A percentile compares a stretch with the other conserved stretches of the same genome.
These are phyloP conservation scores for Macaria notata DNA, from an alignment of 2,888 invertebrate genomes.

Conservation along the genomic window DNA sequence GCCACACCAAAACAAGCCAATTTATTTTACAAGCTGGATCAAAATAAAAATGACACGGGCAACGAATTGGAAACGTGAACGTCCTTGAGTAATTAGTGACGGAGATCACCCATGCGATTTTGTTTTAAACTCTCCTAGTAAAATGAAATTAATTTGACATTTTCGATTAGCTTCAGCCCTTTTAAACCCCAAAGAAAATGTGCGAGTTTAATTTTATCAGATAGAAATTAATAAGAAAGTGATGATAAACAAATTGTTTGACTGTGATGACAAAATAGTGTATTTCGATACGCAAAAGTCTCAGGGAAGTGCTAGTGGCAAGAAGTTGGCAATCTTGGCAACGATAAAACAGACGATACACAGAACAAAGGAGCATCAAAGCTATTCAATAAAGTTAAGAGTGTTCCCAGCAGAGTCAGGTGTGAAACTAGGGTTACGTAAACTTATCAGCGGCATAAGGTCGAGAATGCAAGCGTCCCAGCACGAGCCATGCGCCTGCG, in stretches of 20 bases:
- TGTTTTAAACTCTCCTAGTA: neutral
- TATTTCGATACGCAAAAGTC: slow-evolving; percentile 36
- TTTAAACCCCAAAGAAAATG: no score
- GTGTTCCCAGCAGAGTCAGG: slow-evolving; percentile 22
- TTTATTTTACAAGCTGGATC: slow-evolving; percentile 6
- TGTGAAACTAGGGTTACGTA: slow-evolving; percentile 33
- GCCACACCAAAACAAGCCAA: slow-evolving; percentile 9
- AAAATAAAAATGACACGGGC: slow-evolving; percentile 6
- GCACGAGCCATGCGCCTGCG: slow-evolving; percentile 27
- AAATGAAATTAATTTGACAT: no score
- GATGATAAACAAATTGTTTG: slow-evolving; percentile 42
- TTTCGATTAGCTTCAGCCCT: no score
- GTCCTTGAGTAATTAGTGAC: slow-evolving; percentile 8
- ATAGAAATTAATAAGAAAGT: slow-evolving; percentile 45
- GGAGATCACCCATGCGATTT: neutral
- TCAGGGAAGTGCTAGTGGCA: slow-evolving; percentile 51
- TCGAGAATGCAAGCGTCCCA: slow-evolving; percentile 35
- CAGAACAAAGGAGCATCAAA: slow-evolving; percentile 47
- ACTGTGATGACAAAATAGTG: neutral
- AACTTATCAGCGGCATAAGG: slow-evolving; percentile 37
- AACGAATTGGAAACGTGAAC: slow-evolving; percentile 9
- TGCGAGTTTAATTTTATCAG: no score
- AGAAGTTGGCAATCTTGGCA: slow-evolving; percentile 39
- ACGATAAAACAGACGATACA: slow-evolving; percentile 39
- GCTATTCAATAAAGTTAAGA: slow-evolving; percentile 29